A percentile compares a stretch with the other conserved stretches of the same genome.
Conservation (phyloP, 2,888 invertebrate species). For the Rhabditoides inermis region DNA sequence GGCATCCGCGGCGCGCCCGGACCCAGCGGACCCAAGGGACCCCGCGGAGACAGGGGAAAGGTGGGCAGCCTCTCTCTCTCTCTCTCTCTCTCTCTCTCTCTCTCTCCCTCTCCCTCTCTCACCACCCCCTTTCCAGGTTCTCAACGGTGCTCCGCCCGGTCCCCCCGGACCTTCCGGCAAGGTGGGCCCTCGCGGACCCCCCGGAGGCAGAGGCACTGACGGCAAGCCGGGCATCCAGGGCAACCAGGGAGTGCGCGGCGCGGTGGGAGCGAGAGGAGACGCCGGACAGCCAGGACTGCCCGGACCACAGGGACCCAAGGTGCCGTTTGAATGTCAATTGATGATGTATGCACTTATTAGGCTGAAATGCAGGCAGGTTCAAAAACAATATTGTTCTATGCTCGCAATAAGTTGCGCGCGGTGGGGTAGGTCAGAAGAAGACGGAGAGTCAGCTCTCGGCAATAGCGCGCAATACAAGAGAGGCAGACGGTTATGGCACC, state of each 20-base stretch:
- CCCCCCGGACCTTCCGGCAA: conserved; percentile 38
- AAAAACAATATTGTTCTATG: no score
- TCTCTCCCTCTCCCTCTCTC: neutral
- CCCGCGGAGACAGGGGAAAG: conserved; percentile 24
- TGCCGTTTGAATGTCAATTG: neutral
- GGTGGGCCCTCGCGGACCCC: conserved; percentile 34
- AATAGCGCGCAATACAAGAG: neutral
- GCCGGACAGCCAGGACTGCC: conserved; percentile 42
- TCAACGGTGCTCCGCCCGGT: conserved; percentile 42
- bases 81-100: no score
- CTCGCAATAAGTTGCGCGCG: no score
- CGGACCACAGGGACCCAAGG: conserved; percentile 40
- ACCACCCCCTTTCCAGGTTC: conserved; percentile 11
- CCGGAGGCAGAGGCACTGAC: conserved; percentile 36
- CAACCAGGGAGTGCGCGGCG: conserved; percentile 36
- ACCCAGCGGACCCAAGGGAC: conserved; percentile 36
- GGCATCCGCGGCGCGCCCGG: conserved; percentile 41
- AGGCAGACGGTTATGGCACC: no score
- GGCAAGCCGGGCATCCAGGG: conserved; percentile 34
- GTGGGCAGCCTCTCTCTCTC: no score
- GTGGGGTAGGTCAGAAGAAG: neutral
- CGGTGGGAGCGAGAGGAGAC: conserved; percentile 34
- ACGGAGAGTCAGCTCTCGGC: neutral
- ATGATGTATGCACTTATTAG: neutral
- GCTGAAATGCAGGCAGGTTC: no score